These are phyloP conservation scores for Craterocephalus amniculus DNA, from an alignment of 2,797 vertebrate genomes.

Conservation along the genomic window DNA sequence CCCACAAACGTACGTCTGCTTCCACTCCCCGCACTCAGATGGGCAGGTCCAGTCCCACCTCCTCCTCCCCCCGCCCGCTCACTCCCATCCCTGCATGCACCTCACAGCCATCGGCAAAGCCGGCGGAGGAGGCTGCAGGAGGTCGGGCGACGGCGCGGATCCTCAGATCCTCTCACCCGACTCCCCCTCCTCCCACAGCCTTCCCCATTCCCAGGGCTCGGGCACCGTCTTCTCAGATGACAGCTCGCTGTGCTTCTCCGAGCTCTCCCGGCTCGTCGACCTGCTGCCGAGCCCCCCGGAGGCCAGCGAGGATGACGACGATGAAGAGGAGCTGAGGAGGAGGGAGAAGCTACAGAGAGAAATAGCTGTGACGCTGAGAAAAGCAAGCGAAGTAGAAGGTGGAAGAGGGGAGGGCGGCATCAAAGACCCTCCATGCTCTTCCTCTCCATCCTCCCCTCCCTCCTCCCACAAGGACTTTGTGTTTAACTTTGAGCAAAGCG, in stretches of 20 bases:
- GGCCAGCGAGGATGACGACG: constrained; percentile 79
- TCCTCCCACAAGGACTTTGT: constrained; percentile 70
- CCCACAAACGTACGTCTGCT: constrained; percentile 30
- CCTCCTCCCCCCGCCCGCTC: constrained; percentile 65
- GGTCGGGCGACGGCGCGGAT: constrained; percentile 55
- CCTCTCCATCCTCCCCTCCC: constrained; percentile 27
- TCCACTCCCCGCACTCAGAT: constrained; percentile 48
- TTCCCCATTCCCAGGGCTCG: neutral
- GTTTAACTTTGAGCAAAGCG: constrained; percentile 82
- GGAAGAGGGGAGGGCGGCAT: constrained; percentile 20
- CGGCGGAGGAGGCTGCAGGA: constrained; percentile 26
- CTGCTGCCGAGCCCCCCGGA: constrained; percentile 77
- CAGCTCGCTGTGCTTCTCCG: constrained; percentile 82
- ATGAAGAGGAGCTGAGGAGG: constrained; percentile 66
- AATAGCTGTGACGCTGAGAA: constrained; percentile 22
- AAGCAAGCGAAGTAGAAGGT: constrained; percentile 41
- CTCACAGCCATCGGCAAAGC: constrained; percentile 7
- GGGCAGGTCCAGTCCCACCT: constrained; percentile 51
- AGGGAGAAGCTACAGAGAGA: constrained; percentile 46
- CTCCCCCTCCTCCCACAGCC: constrained; percentile 13
- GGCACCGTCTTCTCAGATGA: constrained; percentile 52
- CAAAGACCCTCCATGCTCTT: constrained; percentile 14
- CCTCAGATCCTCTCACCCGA: constrained; percentile 38
- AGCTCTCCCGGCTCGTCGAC: constrained; percentile 78
- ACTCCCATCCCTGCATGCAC: constrained; percentile 67